phyloP scores from a whole-genome alignment of 2,888 invertebrate genomes.

The Tuta absoluta region DNA sequence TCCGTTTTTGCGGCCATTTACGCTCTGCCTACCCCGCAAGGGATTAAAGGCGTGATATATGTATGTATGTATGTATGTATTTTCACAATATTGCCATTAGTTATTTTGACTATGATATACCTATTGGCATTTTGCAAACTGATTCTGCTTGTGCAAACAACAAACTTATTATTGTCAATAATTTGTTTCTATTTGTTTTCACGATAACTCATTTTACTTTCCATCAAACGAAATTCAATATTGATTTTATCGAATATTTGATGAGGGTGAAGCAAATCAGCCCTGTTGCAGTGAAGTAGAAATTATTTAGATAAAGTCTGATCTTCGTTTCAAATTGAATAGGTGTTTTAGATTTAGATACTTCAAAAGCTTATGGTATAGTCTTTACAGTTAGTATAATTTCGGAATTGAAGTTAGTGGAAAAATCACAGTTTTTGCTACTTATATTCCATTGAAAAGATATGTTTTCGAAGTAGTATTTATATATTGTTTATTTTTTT shows the following conservation, averaged over 20 bases:
- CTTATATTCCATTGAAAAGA: too few species aligned
- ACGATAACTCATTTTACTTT: conserved; percentile 6
- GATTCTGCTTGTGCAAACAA: neutral
- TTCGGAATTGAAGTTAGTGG: neutral
- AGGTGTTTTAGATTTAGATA: neutral
- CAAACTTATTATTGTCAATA: conserved; percentile 4
- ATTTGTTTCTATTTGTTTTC: conserved; percentile 1
- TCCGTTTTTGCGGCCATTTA: too few species aligned
- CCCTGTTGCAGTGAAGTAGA: conserved; percentile 3
- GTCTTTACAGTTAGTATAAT: neutral
- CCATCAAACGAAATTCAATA: neutral
- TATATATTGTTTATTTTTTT: too few species aligned
- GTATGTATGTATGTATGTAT: too few species aligned
- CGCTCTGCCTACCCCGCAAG: too few species aligned
- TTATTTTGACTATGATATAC: neutral
- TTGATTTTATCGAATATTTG: conserved; percentile 10
- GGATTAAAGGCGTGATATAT: too few species aligned
- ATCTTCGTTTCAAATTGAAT: neutral
- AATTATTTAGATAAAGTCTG: conserved; percentile 3
- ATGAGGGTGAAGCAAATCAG: conserved; percentile 6
- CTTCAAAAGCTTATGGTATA: neutral
- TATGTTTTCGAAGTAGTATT: too few species aligned
- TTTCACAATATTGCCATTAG: neutral
- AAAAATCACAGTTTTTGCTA: too few species aligned
- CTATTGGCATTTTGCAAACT: neutral